Evolutionary conservation across 2,888 invertebrate species (phyloP), one percentile per base, ranked within the genome.

Genomic region (Sinhomidia bicolor): DNA sequence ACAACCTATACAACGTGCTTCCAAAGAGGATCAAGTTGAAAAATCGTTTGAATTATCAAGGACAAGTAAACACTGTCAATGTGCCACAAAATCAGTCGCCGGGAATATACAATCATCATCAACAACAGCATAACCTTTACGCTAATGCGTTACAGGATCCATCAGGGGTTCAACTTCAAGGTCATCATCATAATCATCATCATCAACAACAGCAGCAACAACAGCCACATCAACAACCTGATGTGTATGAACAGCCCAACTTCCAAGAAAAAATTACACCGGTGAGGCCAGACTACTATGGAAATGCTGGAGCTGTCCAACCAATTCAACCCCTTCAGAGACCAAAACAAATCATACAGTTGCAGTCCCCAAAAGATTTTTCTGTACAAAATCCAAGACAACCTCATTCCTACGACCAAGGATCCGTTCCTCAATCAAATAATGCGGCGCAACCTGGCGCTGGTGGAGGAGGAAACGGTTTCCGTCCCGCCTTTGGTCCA

Each of bases 401-500:
- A 62, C 91, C 90, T 10, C 91, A 90, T 74, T 81, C 88, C 0
- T 90, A 90, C 60, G 89, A 90, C 71, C 89, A 89, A 54, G 89
- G 89, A 23, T 41, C 74, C 6, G 74, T 85, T 17, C 89, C 85
- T 47, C 88, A 82, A 10, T 17, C 80, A 26, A 88, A 85, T 57
- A 88, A 88, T 23, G 81, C 47, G 0, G 68, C 14, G 12, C 44
- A 7, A 14, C 51, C 79, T 5, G 79, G 68, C 26, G 17, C 54
- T 9, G 51, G 54, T 60, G 86, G 54, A 12, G 87, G 76, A 10
- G 87, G 26, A 26, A 60, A 60, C n/a, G 91, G 89, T 17, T 92
- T 92, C 88, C 90, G 92, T 6, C 92, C 91, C 0, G 91, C 92
- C 7, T 91, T 90, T 57, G 91, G 91, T 26, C 92, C 92, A 1